Percentiles rank a stretch among this genome's conserved stretches.
Evolutionary conservation across 1,140 invertebrate species (phyloP).

Genomic region (Drosophila nannoptera): DNA sequence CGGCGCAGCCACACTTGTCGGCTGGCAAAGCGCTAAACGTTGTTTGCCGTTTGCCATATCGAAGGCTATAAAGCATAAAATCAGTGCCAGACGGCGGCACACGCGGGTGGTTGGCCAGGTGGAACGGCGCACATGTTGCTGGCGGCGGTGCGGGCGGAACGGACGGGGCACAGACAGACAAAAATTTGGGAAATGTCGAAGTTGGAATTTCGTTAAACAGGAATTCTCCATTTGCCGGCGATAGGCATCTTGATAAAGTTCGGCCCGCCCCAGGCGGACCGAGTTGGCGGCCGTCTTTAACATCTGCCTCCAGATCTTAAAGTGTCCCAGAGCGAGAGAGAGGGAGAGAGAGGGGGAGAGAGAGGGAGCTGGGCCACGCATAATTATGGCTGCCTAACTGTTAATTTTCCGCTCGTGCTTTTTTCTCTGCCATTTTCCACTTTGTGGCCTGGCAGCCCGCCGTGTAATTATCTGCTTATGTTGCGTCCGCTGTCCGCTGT

Average conservation of each 20-base stretch:
- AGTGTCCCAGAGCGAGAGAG: background rate
- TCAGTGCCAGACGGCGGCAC: slow-evolving; percentile 59
- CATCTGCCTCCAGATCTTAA: too few relatives aligned
- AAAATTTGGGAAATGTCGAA: slow-evolving; percentile 63
- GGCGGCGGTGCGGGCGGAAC: slow-evolving; percentile 37
- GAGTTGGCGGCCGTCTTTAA: slow-evolving; percentile 12
- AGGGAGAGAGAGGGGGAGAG: slow-evolving; percentile 19
- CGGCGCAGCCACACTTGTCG: slow-evolving; percentile 58
- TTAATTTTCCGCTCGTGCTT: slow-evolving; percentile 75
- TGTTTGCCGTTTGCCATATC: slow-evolving; percentile 71
- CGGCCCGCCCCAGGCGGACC: slow-evolving; percentile 10
- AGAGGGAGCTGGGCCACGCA: slow-evolving; percentile 15
- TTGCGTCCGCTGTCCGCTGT: slow-evolving; percentile 11
- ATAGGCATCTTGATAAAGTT: slow-evolving; percentile 75
- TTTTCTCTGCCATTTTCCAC: slow-evolving; percentile 77
- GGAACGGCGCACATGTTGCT: slow-evolving; percentile 70
- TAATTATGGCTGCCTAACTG: slow-evolving; percentile 31
- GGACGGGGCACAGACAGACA: slow-evolving; percentile 58
- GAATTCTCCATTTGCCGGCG: slow-evolving; percentile 69
- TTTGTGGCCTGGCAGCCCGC: slow-evolving; percentile 52
- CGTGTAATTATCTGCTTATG: slow-evolving; percentile 76
- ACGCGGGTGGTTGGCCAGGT: slow-evolving; percentile 17
- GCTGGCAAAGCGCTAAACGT: slow-evolving; percentile 70
- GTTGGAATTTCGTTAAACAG: slow-evolving; percentile 66
- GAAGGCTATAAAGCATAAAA: slow-evolving; percentile 77